These are phyloP conservation scores for Morpho helenor DNA, from an alignment of 2,888 invertebrate species.

Conservation along the genomic window DNA sequence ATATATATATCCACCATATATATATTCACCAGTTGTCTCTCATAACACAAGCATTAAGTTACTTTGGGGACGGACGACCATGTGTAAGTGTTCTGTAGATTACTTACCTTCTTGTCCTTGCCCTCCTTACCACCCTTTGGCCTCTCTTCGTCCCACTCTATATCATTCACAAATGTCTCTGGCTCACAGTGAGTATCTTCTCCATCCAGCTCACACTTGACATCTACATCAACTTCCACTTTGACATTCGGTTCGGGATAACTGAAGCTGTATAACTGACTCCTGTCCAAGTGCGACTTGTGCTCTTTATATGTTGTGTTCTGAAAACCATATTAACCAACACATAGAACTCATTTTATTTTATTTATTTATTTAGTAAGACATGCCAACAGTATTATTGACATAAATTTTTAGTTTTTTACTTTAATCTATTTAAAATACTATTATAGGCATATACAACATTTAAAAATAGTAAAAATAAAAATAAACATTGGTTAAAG, in stretches of 20 bases:
- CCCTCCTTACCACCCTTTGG: conserved; percentile 14
- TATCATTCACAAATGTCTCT: conserved; percentile 46
- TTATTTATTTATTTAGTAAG: too few species aligned
- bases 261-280: conserved; percentile 14
- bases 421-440: too few species aligned
- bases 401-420: too few species aligned
- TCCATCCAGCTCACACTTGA: conserved; percentile 32
- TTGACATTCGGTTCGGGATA: conserved; percentile 25
- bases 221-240: conserved; percentile 23
- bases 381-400: too few species aligned
- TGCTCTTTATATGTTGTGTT: neutral
- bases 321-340: conserved; percentile 12
- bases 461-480: too few species aligned
- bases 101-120: conserved; percentile 11
- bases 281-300: neutral
- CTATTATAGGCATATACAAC: too few species aligned
- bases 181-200: conserved; percentile 45
- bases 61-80: too few species aligned
- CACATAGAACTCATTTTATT: too few species aligned
- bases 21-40: too few species aligned
- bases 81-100: neutral
- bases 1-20: too few species aligned
- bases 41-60: too few species aligned
- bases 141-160: conserved; percentile 30
- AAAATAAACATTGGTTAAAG: too few species aligned